A percentile compares a stretch with the other conserved stretches of the same genome.
Evolutionary conservation across 2,113 vertebrate species (phyloP).

Genomic region (Camelus bactrianus): DNA sequence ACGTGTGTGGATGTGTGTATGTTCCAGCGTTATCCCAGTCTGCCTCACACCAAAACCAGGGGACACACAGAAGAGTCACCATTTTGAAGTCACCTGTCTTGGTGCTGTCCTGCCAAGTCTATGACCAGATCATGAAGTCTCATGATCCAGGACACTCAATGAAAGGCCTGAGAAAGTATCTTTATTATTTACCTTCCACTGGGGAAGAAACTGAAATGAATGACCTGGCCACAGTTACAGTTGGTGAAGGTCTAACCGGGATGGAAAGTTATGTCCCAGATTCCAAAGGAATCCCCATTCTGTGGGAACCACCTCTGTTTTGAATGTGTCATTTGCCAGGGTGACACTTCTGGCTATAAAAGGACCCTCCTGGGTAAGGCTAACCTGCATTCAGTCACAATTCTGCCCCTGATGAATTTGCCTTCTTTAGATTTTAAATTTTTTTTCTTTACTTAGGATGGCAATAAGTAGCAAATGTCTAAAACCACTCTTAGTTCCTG

Average conservation of each 20-base stretch:
- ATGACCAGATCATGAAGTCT: neutral
- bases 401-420: neutral
- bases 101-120: neutral
- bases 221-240: neutral
- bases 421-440: neutral
- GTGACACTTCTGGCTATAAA: neutral
- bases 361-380: rapidly evolving
- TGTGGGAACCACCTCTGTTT: neutral
- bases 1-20: neutral
- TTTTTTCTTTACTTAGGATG: neutral
- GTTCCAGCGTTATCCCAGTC: neutral
- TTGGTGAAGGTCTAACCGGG: neutral
- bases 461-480: neutral
- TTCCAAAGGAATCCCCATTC: neutral
- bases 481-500: neutral
- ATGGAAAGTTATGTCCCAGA: neutral
- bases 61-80: neutral
- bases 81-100: neutral
- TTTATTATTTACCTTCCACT: neutral
- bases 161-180: neutral
- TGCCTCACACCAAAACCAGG: neutral
- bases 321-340: neutral
- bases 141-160: neutral
- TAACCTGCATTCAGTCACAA: neutral
- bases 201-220: neutral